Evolutionary conservation across 1,140 invertebrate species (phyloP), one percentile per base, ranked within the genome.

Genomic region (Tetramorium simillimum): DNA sequence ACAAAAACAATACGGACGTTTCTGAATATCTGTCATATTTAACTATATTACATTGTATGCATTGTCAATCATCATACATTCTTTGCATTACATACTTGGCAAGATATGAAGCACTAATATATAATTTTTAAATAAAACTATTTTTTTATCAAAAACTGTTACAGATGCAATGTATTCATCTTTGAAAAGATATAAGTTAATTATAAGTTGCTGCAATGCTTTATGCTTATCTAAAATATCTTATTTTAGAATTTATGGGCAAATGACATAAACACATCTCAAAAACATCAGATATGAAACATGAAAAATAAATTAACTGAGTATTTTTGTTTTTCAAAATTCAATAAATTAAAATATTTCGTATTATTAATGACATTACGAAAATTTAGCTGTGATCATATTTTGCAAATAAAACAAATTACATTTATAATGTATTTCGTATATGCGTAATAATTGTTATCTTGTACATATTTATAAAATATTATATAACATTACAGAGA

Each of bases 21-120:
- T 70, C 14, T 46, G 18, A 73, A 73, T 73, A 73, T 37, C 28
- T 73, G 18, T 33, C 49, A 72, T 58, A 37, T 46, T 62, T 46
- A 46, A 28, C 21, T 18, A 24, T 60, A 58, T 76, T 28, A 76
- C 28, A 56, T 53, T 51, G 21, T 18, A 51, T 49, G 24, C 69
- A 18, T 53, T 73, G 18, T 53, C 37, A 43, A 69, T 69, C n/a
- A 9, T 28, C 3, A 46, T 70, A 21, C 21, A 70, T 70, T 49
- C 12, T 28, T 46, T 70, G 6, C 40, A 70, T 24, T 14, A 70
- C 24, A 70, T 46, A 69, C 10, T 69, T 21, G 18, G 6, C 28
- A 12, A 5, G 16, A 73, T 65, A 37, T 65, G 28, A 9, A 73
- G 3, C 3, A 18, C 28, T 73, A n/a, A 33, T 73, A 6, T 33